Percentiles rank a stretch among this genome's conserved stretches.
phyloP scores from a whole-genome alignment of 2,797 vertebrate species.

The Allobates femoralis region DNA sequence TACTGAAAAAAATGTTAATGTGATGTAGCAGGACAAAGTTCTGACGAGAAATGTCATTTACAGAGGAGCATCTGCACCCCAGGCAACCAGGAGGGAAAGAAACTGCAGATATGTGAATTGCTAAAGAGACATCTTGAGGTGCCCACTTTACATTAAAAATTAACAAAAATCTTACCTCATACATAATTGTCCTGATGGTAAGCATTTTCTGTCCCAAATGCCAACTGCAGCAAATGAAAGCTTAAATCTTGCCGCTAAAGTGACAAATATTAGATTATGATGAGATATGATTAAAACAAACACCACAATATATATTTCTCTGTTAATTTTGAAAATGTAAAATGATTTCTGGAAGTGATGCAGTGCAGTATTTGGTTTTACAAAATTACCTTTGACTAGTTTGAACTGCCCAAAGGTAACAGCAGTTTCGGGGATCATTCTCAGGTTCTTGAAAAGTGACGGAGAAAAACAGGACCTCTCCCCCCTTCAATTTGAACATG shows the following conservation, averaged over 20 bases:
- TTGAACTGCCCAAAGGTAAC: constrained; percentile 96
- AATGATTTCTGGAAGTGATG: neutral
- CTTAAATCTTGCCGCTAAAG: constrained; percentile 89
- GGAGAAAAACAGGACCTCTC: constrained; percentile 85
- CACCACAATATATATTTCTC: neutral
- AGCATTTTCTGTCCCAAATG: constrained; percentile 89
- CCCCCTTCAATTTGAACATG: constrained; percentile 91
- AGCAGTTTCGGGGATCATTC: constrained; percentile 96
- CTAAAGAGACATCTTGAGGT: too few species aligned
- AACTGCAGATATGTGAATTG: too few species aligned
- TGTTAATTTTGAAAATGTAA: neutral
- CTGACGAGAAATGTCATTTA: too few species aligned
- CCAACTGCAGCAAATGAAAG: constrained; percentile 90
- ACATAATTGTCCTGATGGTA: constrained; percentile 91
- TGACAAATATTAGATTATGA: constrained; percentile 49
- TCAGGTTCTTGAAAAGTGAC: constrained; percentile 98
- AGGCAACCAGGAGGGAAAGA: too few species aligned
- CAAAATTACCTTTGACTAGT: constrained; percentile 87
- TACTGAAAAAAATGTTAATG: too few species aligned
- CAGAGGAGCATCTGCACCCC: too few species aligned
- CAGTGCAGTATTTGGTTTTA: neutral
- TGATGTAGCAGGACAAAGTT: too few species aligned
- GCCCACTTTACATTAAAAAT: neutral
- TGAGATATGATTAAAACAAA: neutral
- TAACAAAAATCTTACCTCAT: constrained; percentile 83